Percentiles rank a stretch among this genome's conserved stretches.
These are phyloP conservation scores for Tipula helvola DNA, from an alignment of 2,888 invertebrate genomes.

Conservation along the genomic window DNA sequence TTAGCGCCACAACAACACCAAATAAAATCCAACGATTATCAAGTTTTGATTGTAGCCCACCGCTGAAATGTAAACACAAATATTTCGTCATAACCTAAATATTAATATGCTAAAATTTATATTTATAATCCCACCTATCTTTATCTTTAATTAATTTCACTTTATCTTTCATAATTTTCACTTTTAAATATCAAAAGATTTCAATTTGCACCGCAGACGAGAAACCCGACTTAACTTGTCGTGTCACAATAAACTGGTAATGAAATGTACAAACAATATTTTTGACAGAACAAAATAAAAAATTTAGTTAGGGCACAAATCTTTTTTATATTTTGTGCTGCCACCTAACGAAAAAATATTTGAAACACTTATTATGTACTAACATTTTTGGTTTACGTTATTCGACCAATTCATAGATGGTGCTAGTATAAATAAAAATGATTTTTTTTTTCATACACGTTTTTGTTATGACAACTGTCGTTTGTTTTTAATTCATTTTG, in stretches of 20 bases:
- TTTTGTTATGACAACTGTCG: not conserved
- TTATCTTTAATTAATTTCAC: not conserved
- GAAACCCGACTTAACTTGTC: not conserved
- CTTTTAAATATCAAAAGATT: not conserved
- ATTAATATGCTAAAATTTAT: not conserved
- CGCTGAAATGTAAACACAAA: not conserved
- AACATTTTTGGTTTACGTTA: not conserved
- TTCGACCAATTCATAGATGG: not conserved
- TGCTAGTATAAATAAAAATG: not conserved
- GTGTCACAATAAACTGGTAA: not conserved
- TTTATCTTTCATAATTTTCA: not conserved
- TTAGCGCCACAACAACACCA: constrained; percentile 47
- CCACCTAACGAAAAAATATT: not conserved
- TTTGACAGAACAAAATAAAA: not conserved
- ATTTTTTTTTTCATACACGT: not conserved
- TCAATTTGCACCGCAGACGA: not conserved
- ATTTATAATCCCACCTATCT: not conserved
- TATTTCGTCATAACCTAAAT: not conserved
- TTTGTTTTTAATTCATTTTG: not conserved
- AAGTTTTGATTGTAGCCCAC: not conserved
- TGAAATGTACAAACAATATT: not conserved
- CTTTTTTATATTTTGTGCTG: not conserved
- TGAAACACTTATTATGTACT: not conserved
- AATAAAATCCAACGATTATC: constrained; percentile 54
- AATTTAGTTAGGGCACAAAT: not conserved